phyloP scores from a whole-genome alignment of 2,113 vertebrate genomes.

The Pimephales promelas region DNA sequence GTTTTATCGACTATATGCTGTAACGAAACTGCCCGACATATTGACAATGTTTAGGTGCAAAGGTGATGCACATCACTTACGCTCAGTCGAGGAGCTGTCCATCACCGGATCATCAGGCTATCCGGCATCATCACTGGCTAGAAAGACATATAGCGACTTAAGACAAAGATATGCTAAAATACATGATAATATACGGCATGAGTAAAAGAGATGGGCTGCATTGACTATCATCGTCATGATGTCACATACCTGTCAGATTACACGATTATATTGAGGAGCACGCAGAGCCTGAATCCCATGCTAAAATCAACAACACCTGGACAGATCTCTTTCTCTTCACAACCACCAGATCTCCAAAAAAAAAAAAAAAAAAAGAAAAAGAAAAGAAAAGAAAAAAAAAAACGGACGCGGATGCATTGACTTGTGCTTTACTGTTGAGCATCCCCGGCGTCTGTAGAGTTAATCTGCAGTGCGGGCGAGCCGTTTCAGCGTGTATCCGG shows the following conservation, averaged over 20 bases:
- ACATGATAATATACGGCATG: not conserved
- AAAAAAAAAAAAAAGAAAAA: not conserved
- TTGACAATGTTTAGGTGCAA: not conserved
- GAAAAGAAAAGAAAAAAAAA: too few relatives aligned
- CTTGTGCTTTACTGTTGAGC: slow-evolving; percentile 68
- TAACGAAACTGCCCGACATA: slow-evolving; percentile 1
- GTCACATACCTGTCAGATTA: slow-evolving; percentile 50
- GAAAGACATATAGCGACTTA: not conserved
- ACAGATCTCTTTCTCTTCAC: not conserved
- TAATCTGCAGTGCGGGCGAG: slow-evolving; percentile 86
- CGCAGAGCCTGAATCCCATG: not conserved
- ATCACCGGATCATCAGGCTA: slow-evolving; percentile 1
- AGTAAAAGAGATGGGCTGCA: slow-evolving; percentile 3
- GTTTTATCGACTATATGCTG: not conserved
- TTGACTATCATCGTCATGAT: slow-evolving; percentile 47
- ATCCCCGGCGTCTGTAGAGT: slow-evolving; percentile 72
- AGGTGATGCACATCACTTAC: slow-evolving; percentile 35
- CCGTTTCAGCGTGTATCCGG: slow-evolving; percentile 77
- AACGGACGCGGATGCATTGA: slow-evolving; percentile 27
- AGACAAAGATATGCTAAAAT: not conserved
- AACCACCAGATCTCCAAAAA: not conserved
- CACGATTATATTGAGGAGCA: not conserved
- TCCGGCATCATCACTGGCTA: slow-evolving; percentile 2
- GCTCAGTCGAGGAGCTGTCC: slow-evolving; percentile 43
- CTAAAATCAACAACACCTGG: not conserved